Base-by-base conservation (phyloP, 2,113 vertebrate genomes). In the Pygoscelis antarcticus region DNA sequence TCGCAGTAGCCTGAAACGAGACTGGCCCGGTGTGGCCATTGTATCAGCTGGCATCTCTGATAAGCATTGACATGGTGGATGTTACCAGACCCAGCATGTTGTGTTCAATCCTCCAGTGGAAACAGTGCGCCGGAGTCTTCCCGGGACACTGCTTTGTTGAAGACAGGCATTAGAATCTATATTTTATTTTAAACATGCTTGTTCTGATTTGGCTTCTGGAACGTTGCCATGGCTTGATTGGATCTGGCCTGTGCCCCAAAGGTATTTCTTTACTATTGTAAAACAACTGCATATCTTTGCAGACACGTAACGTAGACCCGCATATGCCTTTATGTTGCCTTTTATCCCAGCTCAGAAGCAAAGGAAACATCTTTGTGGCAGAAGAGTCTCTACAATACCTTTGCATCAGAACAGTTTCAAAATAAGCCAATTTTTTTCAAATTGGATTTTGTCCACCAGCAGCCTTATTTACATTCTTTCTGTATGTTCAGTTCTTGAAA, bases 171-270 rank as follows among this genome's bases (percentile, higher is more conserved):
- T 87, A 58, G 13, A 54, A 62, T 89, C 66, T 91, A 14, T 87
- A 54, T 83, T 94, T 87, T 66, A 40, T 94, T 97, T 95, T 62
- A 83, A 94, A 93, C 9, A 8, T 40, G 30, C 51, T 77, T 87
- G 54, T 77, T 94, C 54, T 94, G 70, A 11, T 95, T 94, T 85
- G 82, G 52, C 66, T 95, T 75, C 87, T 91, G 91, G 92, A 90
- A 52, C 16, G 11, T 29, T 87, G 80, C 78, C 70, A 44, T 72
- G 74, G 57, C 77, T 61, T 89, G 70, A 94, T 2, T 92, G 42
- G 69, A 49, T 87, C 62, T 94, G 78, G 88, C 86, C 89, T 83
- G 49, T 97, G 88, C 66, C 87, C 46, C 16, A 19, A 60, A 69
- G 68, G 36, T 68, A 47, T 60, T 64, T 54, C 70, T 91, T 91